Conservation (phyloP, 2,797 vertebrate species). For the Naso thynnoides region DNA sequence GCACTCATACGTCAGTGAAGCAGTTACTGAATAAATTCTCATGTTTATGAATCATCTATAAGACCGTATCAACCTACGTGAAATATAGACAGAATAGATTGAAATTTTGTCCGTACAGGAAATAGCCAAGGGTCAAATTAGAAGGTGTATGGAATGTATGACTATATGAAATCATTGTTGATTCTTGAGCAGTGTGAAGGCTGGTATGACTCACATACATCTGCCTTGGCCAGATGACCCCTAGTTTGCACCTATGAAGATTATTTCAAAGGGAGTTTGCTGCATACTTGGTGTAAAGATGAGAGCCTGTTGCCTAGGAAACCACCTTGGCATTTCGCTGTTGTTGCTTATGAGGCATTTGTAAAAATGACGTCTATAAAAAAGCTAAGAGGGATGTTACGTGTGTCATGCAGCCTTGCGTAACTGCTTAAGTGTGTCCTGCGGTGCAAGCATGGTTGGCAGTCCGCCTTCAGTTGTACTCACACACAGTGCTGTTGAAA, state of each 20-base stretch:
- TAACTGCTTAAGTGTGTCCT: background rate
- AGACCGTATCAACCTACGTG: background rate
- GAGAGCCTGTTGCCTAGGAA: constrained; percentile 75
- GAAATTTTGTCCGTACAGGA: too few species aligned
- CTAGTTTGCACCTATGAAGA: constrained; percentile 25
- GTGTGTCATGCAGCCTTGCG: background rate
- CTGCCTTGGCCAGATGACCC: constrained; percentile 33
- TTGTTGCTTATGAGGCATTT: constrained; percentile 29
- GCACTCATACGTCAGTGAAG: background rate
- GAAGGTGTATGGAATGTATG: too few species aligned
- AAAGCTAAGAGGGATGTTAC: constrained; percentile 11
- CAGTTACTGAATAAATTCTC: constrained; percentile 1
- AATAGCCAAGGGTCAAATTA: too few species aligned
- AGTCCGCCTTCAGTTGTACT: constrained; percentile 23
- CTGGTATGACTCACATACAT: constrained; percentile 43
- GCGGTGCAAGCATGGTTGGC: background rate
- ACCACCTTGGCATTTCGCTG: constrained; percentile 68
- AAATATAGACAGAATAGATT: too few species aligned
- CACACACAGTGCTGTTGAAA: constrained; percentile 28
- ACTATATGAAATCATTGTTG: background rate
- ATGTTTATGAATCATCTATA: background rate
- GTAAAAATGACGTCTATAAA: constrained; percentile 38
- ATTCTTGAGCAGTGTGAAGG: constrained; percentile 1
- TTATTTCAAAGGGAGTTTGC: constrained; percentile 50
- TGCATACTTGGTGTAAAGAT: constrained; percentile 51